Base-by-base conservation (phyloP, 2,888 invertebrate species). In the Pimpla rufipes region DNA sequence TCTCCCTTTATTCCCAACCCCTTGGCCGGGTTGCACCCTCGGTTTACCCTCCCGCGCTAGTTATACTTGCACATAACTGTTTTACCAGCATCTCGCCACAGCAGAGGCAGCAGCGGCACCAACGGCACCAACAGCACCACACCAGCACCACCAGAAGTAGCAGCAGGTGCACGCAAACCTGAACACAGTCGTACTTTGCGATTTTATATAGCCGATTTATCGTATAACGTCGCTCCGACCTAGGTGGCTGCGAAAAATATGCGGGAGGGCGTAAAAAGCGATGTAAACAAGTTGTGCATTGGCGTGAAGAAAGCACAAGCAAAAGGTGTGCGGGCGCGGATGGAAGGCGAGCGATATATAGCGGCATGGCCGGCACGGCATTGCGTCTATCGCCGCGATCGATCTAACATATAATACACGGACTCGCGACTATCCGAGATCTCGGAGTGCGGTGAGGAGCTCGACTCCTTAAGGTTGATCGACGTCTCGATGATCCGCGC, bases 131-230 rank as follows among this genome's bases (percentile, higher is more conserved):
- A 42, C 73, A 64, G 79, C 66, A 57, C 73, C 79, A 73, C 67
- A 71, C 71, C 23, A 55, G 18, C 64, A 45, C 21, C 71, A 62
- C 71, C 64, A 23, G 23, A 11, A 21, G n/a, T 18, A 45, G 45
- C 50, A 52, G 52, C 73, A 64, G 79, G 73, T 67, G 79, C 79
- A 73, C 67, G 76, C 71, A 59, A 67, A 77, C 77, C 67, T 67
- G 45, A 71, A 71, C 66, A 77, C 70, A 29, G 29, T 81, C 67
- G 73, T 67, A 76, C 45, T 71, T 77, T 42, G 81, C 71, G 77
- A 52, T 66, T 66, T 47, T 59, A 57, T 40, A 57, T 40, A 40
- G 23, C 37, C 71, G 75, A 81, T 81, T 81, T 76, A 81, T 81
- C 70, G 81, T 57, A 29, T 29, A 45, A 42, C 29, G 35, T 70